Conservation (phyloP, 2,797 vertebrate genomes). For the Hephaestus fuliginosus region DNA sequence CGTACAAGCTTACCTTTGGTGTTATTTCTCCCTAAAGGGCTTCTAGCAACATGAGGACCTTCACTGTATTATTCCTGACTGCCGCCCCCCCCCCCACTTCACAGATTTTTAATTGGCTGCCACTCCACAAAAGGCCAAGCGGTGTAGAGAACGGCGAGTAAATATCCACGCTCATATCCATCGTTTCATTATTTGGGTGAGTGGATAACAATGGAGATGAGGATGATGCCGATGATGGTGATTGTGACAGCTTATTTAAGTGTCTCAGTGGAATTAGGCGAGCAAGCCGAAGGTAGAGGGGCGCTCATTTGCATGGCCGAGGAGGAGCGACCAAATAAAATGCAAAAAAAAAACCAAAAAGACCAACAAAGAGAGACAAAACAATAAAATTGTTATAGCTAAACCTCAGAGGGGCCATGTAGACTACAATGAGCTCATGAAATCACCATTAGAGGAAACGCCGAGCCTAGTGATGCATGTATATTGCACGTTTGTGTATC, state of each 20-base stretch:
- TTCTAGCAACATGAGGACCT: conserved; percentile 27
- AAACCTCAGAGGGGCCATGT: conserved; percentile 38
- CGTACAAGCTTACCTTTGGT: neutral
- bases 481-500: conserved; percentile 50
- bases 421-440: conserved; percentile 45
- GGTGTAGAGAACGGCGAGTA: conserved; percentile 11
- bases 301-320: conserved; percentile 42
- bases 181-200: conserved; percentile 48
- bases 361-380: conserved; percentile 2
- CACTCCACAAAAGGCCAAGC: conserved; percentile 35
- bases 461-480: conserved; percentile 35
- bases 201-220: conserved; percentile 33
- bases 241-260: conserved; percentile 45
- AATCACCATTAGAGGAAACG: conserved; percentile 48
- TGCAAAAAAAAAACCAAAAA: conserved; percentile 7
- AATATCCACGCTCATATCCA: conserved; percentile 28
- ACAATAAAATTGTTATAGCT: conserved; percentile 22
- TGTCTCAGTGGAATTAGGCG: conserved; percentile 29
- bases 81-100: conserved; percentile 5
- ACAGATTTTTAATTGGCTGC: conserved; percentile 56
- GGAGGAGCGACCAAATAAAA: conserved; percentile 28
- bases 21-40: conserved; percentile 20
- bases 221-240: conserved; percentile 33
- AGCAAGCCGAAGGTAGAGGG: conserved; percentile 9
- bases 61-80: conserved; percentile 23